Evolutionary conservation across 1,140 invertebrate genomes (phyloP).

Genomic region (Marisa cornuarietis): DNA sequence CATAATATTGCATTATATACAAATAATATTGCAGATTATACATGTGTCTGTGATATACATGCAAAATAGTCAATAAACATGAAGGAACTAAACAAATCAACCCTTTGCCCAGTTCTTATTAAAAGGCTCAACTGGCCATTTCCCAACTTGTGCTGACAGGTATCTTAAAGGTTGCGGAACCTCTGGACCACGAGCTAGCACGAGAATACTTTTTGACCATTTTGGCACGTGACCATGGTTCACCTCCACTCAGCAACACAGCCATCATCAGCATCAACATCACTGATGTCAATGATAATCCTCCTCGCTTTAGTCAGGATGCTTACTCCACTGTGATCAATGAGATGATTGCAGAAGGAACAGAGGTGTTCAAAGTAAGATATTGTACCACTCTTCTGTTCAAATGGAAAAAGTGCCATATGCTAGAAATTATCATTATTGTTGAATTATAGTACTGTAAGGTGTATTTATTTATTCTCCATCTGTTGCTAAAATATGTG

Average conservation of each 20-base stretch:
- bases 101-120: no score
- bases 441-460: no score
- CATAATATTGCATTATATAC: no score
- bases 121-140: not conserved
- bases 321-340: slow-evolving; percentile 58
- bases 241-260: slow-evolving; percentile 64
- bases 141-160: slow-evolving; percentile 62
- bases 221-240: slow-evolving; percentile 85
- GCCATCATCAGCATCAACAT: slow-evolving; percentile 86
- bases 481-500: no score
- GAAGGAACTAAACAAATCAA: no score
- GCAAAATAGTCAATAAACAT: no score
- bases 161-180: slow-evolving; percentile 79
- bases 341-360: slow-evolving; percentile 41
- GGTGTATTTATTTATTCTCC: no score
- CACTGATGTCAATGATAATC: slow-evolving; percentile 93
- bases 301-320: slow-evolving; percentile 76
- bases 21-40: no score
- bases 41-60: no score
- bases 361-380: slow-evolving; percentile 74
- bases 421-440: no score
- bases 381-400: not conserved
- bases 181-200: slow-evolving; percentile 79
- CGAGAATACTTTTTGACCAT: slow-evolving; percentile 89
- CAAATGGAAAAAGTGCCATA: no score